Percentiles rank a stretch among this genome's conserved stretches.
phyloP scores from a whole-genome alignment of 2,797 vertebrate species.

The Pyrocephalus nanus region DNA sequence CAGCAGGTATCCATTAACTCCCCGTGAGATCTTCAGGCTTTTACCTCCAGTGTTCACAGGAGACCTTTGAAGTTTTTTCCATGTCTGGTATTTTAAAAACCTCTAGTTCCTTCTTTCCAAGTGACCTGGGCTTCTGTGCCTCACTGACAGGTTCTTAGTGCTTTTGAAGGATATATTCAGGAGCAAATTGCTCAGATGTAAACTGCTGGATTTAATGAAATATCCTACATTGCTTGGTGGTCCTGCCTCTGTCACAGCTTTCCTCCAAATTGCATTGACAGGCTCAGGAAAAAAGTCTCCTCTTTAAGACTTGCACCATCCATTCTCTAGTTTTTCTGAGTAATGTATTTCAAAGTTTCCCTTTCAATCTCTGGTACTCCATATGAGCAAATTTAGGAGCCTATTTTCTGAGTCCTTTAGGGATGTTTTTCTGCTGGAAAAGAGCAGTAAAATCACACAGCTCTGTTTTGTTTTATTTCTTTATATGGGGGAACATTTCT shows the following conservation, averaged over 20 bases:
- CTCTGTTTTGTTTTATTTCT: slow-evolving; percentile 56
- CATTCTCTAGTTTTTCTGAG: not conserved
- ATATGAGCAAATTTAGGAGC: slow-evolving; percentile 17
- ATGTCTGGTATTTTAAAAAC: not conserved
- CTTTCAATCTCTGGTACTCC: slow-evolving; percentile 13
- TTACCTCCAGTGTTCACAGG: not conserved
- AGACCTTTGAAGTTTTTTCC: not conserved
- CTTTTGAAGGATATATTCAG: not conserved
- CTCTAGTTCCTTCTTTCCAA: not conserved
- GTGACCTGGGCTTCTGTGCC: not conserved
- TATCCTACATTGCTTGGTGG: not conserved
- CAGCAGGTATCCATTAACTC: not conserved
- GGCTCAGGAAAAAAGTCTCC: not conserved
- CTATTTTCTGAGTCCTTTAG: slow-evolving; percentile 40
- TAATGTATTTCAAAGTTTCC: slow-evolving; percentile 19
- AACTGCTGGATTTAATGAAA: not conserved
- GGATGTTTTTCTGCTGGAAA: slow-evolving; percentile 30
- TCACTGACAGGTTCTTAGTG: not conserved
- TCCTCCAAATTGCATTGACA: not conserved
- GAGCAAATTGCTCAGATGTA: not conserved
- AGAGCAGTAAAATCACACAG: slow-evolving; percentile 44
- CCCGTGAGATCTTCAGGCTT: not conserved
- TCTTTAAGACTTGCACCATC: not conserved
- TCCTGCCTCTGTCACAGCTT: not conserved
- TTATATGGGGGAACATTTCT: slow-evolving; percentile 59